phyloP scores from a whole-genome alignment of 2,113 vertebrate species.

The Actenoides lindsayi region DNA sequence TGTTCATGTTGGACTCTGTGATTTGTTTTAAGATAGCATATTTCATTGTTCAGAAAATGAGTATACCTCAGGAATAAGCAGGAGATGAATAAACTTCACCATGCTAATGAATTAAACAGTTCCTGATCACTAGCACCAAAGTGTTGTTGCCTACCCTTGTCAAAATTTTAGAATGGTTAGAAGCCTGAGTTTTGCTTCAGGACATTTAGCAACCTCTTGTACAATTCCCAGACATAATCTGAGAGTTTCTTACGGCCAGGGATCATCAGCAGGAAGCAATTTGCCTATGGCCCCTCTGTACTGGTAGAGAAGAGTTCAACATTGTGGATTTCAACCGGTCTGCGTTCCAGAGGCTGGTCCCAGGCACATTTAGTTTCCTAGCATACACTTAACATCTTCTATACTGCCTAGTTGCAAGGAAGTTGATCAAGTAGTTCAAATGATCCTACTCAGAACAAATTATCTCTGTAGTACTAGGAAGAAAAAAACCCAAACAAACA shows the following conservation, averaged over 20 bases:
- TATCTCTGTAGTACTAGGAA: background rate
- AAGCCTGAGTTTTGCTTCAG: background rate
- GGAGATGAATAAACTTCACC: background rate
- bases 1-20: background rate
- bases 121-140: background rate
- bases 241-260: background rate
- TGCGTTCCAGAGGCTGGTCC: background rate
- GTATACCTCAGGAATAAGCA: background rate
- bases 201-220: background rate
- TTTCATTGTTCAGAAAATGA: background rate
- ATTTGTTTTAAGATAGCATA: background rate
- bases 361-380: background rate
- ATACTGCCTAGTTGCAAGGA: background rate
- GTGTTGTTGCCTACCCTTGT: background rate
- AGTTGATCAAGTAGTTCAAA: background rate
- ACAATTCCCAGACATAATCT: background rate
- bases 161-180: background rate
- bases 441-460: background rate
- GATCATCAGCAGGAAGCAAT: accelerated
- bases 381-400: background rate
- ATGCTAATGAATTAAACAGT: background rate
- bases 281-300: background rate
- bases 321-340: background rate
- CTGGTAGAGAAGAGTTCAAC: background rate
- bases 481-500: background rate